These are phyloP conservation scores for Hydrotaea diabolus DNA, from an alignment of 2,888 invertebrate genomes.

Conservation along the genomic window DNA sequence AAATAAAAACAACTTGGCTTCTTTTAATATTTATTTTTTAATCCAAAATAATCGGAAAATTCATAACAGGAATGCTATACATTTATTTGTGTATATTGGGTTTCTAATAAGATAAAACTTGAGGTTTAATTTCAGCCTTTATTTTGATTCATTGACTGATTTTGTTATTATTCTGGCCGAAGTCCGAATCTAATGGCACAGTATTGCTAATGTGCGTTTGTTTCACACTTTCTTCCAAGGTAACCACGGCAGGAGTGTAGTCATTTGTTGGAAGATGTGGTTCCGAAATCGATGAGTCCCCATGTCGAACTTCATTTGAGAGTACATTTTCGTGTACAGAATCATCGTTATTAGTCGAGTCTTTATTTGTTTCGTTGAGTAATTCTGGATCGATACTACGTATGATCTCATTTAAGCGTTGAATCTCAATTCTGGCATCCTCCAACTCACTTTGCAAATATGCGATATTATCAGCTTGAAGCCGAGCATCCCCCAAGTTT, in stretches of 20 bases:
- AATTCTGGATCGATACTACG: constrained; percentile 73
- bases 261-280: constrained; percentile 5
- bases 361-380: constrained; percentile 62
- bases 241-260: constrained; percentile 1
- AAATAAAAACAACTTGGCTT: not conserved
- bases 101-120: not conserved
- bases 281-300: not conserved
- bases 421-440: constrained; percentile 74
- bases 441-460: constrained; percentile 75
- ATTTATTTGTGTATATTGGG: not conserved
- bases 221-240: constrained; percentile 36
- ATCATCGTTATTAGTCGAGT: not conserved
- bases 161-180: not conserved
- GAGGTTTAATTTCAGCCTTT: constrained; percentile 18
- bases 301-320: constrained; percentile 25
- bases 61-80: not conserved
- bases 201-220: constrained; percentile 25
- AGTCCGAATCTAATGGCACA: not conserved
- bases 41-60: constrained; percentile 19
- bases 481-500: constrained; percentile 76
- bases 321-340: constrained; percentile 25
- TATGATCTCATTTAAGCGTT: constrained; percentile 73
- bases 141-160: no score
- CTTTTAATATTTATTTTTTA: not conserved
- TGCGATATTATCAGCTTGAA: constrained; percentile 76